Evolutionary conservation across 2,888 invertebrate species (phyloP).

Genomic region (Lasioglossum calceatum): DNA sequence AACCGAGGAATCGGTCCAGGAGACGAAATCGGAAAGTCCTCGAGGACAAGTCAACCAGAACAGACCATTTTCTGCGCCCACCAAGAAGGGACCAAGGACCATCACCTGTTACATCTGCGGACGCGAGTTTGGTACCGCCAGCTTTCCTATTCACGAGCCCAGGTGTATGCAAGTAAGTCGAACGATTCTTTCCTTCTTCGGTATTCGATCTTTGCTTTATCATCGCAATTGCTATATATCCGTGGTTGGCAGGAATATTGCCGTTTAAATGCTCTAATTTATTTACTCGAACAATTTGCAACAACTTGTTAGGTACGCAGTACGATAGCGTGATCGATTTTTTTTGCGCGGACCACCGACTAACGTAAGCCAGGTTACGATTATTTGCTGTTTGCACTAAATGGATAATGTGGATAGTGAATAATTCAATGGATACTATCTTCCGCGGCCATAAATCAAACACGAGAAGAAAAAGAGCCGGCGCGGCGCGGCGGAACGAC

Average conservation of each 20-base stretch:
- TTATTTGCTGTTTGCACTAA: not conserved
- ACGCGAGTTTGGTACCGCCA: slow-evolving; percentile 88
- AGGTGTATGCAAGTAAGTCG: slow-evolving; percentile 87
- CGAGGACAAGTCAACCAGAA: slow-evolving; percentile 3
- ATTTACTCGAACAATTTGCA: not conserved
- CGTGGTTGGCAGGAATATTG: too few species aligned
- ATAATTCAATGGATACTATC: not conserved
- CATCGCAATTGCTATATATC: not conserved
- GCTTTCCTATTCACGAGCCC: slow-evolving; percentile 88
- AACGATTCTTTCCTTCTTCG: not conserved
- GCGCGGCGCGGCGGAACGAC: not conserved
- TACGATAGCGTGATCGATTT: not conserved
- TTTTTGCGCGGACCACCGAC: not conserved
- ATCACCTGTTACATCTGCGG: slow-evolving; percentile 88
- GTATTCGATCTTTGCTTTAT: not conserved
- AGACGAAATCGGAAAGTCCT: not conserved
- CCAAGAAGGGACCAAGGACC: slow-evolving; percentile 77
- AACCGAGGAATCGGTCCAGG: slow-evolving; percentile 39
- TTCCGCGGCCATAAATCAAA: not conserved
- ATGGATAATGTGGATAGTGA: not conserved
- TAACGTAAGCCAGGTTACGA: not conserved
- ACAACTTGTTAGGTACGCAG: not conserved
- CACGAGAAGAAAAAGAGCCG: not conserved
- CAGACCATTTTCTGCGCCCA: slow-evolving; percentile 56
- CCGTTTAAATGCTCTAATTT: not conserved